Base-by-base conservation (phyloP, 2,888 invertebrate genomes). In the Timandra comae region DNA sequence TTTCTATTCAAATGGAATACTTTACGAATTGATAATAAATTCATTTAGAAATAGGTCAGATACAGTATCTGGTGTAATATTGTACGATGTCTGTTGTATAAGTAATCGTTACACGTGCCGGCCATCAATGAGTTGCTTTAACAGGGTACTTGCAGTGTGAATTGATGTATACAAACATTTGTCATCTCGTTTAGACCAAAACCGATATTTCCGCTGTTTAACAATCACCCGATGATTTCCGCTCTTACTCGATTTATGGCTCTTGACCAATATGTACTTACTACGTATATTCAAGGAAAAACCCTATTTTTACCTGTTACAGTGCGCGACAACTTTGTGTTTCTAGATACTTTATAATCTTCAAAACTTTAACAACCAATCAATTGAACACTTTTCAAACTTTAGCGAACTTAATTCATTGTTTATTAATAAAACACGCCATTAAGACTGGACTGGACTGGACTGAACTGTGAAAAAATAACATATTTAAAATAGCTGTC, bases 121-220 rank as follows among this genome's bases (percentile, higher is more conserved):
- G n/a, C n/a, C 6, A 8, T 24, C 24, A 24, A 24, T 24, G 24
- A n/a, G 24, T 10, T 24, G 11, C 24, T 10, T 11, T 10, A 10
- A 24, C 9, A 24, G 24, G 7, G 16, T 38, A 24, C 11, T 22
- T 22, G 9, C 8, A 22, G 24, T 10, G 16, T 40, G 33, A 40
- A 40, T 40, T 29, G 30, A 9, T 38, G 34, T 28, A 22, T 35
- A 33, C 33, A 30, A 32, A 39, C 8, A 9, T n/a, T 20, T 38
- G 34, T 23, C 35, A 33, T 38, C 23, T 34, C 29, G 33, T 33
- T 21, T 12, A 43, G 37, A 42, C 43, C 54, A 30, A 53, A 52
- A 60, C 59, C 59, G 59, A 54, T 56, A 49, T 61, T 58, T 67
- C 66, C 64, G 59, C 37, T 50, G 50, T 60, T 53, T 50, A 45